Conservation (phyloP, 2,113 vertebrate genomes). For the Corvus cornix region DNA sequence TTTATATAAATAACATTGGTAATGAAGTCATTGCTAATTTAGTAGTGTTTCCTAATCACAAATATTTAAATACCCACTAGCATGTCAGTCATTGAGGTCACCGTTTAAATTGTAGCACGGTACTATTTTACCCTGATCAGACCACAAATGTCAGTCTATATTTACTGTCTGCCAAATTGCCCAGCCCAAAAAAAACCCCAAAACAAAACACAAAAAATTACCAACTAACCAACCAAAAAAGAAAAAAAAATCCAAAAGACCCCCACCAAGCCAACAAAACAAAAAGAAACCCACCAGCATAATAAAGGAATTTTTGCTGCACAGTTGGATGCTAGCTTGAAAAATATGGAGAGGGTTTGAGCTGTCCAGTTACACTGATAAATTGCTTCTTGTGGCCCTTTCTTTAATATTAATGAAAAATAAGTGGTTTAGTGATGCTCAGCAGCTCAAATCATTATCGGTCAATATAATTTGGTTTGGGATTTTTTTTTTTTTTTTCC, state of each 20-base stretch:
- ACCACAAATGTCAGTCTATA: not conserved
- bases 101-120: not conserved
- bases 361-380: not conserved
- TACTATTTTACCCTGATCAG: not conserved
- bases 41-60: not conserved
- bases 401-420: not conserved
- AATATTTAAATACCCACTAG: not conserved
- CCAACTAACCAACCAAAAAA: not conserved
- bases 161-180: not conserved
- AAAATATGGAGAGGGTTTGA: not conserved
- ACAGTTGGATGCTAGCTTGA: not conserved
- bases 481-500: not conserved
- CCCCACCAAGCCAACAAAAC: not conserved
- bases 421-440: not conserved
- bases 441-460: not conserved
- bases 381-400: not conserved
- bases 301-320: not conserved
- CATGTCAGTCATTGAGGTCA: not conserved
- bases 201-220: not conserved
- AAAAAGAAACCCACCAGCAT: not conserved
- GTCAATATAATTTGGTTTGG: not conserved
- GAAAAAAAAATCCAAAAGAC: not conserved
- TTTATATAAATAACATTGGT: not conserved
- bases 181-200: accelerated
- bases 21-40: not conserved